Percentiles rank a stretch among this genome's conserved stretches.
Evolutionary conservation across 2,113 vertebrate species (phyloP).

Genomic region (Limnothrissa miodon): DNA sequence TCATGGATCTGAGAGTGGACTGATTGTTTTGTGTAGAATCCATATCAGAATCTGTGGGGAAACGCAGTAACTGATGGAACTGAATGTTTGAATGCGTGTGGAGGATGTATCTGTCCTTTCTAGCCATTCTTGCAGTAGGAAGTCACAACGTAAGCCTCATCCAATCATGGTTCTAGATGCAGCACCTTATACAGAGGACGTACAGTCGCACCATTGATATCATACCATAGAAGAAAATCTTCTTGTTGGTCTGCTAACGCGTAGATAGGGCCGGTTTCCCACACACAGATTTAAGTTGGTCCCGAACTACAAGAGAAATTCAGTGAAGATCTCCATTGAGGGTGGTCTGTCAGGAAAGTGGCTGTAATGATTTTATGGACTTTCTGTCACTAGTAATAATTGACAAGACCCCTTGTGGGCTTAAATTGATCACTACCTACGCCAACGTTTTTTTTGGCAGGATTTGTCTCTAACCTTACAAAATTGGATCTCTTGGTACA

Average conservation of each 20-base stretch:
- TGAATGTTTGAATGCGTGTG: background rate
- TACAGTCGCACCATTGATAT: background rate
- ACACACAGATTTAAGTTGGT: no score
- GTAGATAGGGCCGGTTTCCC: background rate
- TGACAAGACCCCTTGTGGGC: background rate
- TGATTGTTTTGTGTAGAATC: background rate
- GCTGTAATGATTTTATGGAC: no score
- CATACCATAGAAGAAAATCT: background rate
- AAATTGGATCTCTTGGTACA: background rate
- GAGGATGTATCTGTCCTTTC: background rate
- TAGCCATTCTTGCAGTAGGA: slow-evolving; percentile 1
- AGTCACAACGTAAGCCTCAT: background rate
- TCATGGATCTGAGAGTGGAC: background rate
- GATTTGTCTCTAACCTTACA: background rate
- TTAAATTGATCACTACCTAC: background rate
- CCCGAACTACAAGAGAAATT: no score
- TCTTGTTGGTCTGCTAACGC: background rate
- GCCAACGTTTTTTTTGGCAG: background rate
- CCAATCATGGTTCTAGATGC: slow-evolving; percentile 43
- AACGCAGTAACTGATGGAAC: background rate
- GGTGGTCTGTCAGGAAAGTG: background rate
- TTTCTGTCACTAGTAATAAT: background rate
- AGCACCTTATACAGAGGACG: slow-evolving; percentile 33
- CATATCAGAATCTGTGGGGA: background rate
- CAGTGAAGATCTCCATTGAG: background rate